Base-by-base conservation (phyloP, 1,140 invertebrate genomes). In the Portunus trituberculatus region DNA sequence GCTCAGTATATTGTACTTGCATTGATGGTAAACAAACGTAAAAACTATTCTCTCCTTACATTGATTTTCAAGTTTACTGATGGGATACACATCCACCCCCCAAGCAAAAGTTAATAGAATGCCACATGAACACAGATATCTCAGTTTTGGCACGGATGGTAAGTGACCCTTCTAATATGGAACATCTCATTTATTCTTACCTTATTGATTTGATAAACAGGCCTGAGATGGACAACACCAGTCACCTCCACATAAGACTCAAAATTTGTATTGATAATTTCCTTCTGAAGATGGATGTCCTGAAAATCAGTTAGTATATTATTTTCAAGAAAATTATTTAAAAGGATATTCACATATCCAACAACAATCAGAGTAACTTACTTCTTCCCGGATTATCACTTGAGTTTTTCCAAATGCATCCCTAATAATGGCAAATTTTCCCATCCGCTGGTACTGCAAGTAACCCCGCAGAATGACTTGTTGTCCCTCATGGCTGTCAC, bases 231-330 rank as follows among this genome's bases (percentile, higher is more conserved):
- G 8, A 95, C 92, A 45, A 28, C 59, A 4, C 95, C 95, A 46
- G 83, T 93, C 14, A 95, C 95, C 67, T 95, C 95, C 39, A 95
- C 92, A 91, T 95, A 95, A 8, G 95, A 95, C 32, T 95, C 95
- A 93, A 83, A 95, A 12, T 46, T 89, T 29, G 95, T 93, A 0
- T 82, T 16, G 28, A 32, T 94, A 46, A 96, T 16, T 28, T 86
- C 7, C 20, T 95, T 82, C 10, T 45, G 31, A 20, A 94, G 32
- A 25, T 84, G 29, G 4, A 10, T 90, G 29, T 92, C 89, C 95
- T 95, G 52, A 29, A 84, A 48, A 86, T 14, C 12, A 76, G 16
- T 39, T 39, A 31, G 83, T 45, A 92, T 67, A 89, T 32, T 45
- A 32, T 46, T 90, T 46, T 4, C 48, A 32, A 46, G n/a, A 86